Evolutionary conservation across 1,140 invertebrate genomes (phyloP).

Genomic region (Caerostris darwini): DNA sequence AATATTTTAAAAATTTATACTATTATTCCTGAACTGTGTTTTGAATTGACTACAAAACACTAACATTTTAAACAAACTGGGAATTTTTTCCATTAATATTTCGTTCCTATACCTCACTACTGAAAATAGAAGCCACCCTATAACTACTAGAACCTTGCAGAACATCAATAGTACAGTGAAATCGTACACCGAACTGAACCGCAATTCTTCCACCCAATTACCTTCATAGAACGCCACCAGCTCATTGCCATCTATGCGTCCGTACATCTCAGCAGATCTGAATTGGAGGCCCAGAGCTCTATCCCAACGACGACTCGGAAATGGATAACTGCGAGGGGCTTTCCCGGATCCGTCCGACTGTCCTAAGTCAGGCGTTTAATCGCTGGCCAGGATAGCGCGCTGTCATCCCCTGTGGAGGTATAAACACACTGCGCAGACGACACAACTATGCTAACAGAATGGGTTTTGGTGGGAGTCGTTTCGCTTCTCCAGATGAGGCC

Average conservation of each 20-base stretch:
- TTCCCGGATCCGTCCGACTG: conserved; percentile 1
- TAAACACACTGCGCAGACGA: not conserved
- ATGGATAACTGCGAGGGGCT: conserved; percentile 50
- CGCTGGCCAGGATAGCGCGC: conserved; percentile 27
- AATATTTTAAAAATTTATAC: too few species aligned
- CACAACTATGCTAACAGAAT: conserved; percentile 33
- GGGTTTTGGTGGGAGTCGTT: not conserved
- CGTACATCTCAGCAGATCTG: conserved; percentile 22
- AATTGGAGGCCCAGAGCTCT: not conserved
- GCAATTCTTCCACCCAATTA: conserved; percentile 44
- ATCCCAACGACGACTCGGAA: conserved; percentile 34
- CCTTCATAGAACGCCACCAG: too few species aligned
- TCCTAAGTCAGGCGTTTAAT: conserved; percentile 55
- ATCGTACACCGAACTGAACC: not conserved
- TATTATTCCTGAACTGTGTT: too few species aligned
- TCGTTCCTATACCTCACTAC: too few species aligned
- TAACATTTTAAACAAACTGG: too few species aligned
- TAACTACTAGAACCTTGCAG: too few species aligned
- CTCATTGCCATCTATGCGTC: too few species aligned
- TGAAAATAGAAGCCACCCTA: too few species aligned
- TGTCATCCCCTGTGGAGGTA: conserved; percentile 18
- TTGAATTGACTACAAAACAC: too few species aligned
- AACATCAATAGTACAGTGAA: not conserved
- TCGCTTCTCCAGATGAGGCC: not conserved
- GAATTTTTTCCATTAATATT: too few species aligned